Evolutionary conservation across 1,140 invertebrate genomes (phyloP).

Genomic region (Steinernema feltiae): DNA sequence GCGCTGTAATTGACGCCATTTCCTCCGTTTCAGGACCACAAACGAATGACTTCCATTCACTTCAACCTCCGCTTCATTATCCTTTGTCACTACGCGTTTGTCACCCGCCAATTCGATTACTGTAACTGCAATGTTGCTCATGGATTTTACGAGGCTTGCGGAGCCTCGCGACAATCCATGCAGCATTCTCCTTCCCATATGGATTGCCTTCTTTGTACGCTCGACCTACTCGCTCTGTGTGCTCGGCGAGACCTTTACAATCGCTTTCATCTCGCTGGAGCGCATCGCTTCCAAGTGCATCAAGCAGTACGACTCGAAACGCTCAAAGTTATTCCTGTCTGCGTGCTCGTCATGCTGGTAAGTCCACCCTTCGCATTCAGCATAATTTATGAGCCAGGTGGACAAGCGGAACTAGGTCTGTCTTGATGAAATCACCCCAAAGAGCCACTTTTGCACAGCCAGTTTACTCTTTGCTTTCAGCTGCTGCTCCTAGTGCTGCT

Average conservation of each 20-base stretch:
- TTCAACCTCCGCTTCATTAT: neutral
- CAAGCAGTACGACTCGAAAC: neutral
- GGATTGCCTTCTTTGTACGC: neutral
- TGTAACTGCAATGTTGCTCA: neutral
- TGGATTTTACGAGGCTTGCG: neutral
- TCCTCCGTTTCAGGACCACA: neutral
- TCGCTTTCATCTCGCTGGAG: neutral
- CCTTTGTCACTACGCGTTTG: neutral
- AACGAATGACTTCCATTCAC: neutral
- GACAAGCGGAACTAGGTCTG: neutral
- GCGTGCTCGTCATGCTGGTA: neutral
- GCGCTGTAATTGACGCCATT: neutral
- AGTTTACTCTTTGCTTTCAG: no score
- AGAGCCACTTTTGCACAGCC: no score
- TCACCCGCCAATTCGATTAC: neutral
- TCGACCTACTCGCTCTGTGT: neutral
- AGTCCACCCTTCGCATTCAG: neutral
- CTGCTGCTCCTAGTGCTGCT: neutral
- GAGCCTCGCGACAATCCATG: neutral
- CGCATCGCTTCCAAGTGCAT: neutral
- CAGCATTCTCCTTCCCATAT: neutral
- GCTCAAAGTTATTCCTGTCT: neutral
- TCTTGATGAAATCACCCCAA: no score
- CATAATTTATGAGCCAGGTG: no score
- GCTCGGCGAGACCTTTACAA: neutral